Base-by-base conservation (phyloP, 2,888 invertebrate species). In the Ornithoptera priamus region DNA sequence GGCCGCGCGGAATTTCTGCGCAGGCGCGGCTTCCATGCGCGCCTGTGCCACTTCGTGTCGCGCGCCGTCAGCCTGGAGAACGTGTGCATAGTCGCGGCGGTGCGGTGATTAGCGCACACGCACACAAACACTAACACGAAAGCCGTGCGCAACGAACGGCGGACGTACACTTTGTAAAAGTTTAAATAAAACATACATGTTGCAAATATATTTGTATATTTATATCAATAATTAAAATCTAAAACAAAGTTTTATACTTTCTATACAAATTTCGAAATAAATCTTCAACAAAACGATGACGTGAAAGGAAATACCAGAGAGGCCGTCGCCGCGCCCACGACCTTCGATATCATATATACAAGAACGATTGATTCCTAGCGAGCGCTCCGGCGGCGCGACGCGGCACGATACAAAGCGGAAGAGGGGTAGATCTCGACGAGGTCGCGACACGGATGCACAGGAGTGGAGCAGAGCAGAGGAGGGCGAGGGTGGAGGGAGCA, bases 31-130 rank as follows among this genome's bases (percentile, higher is more conserved):
- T 95, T 95, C 79, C 81, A 93, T 0, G 94, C 95, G 61, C 82
- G 89, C 7, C 88, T 97, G 62, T 91, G 94, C 76, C 93, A 94
- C 80, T 97, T 96, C 80, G 96, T 96, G 66, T 89, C 94, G 10
- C 79, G 86, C 5, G 85, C 89, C 24, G 92, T 96, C 15, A 96
- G 97, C 0, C 92, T 95, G 46, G 97, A 97, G 87, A 97, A 97
- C 89, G 93, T 96, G 66, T 96, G 96, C 80, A 93, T 97, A 67
- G 85, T 97, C 50, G 97, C 95, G 30, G 18, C 53, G 53, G 53
- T n/a, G 53, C 53, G 53, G n/a, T 10, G 15, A 10, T 18, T 15
- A 22, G 53, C 18, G 53, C 18, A 30, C 30, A 30, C 30, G 30
- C 2, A 24, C 24, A 24, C 24, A 4, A 3, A 30, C 30, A 5